Evolutionary conservation across 1,140 invertebrate genomes (phyloP).

Genomic region (Augochlora pura): DNA sequence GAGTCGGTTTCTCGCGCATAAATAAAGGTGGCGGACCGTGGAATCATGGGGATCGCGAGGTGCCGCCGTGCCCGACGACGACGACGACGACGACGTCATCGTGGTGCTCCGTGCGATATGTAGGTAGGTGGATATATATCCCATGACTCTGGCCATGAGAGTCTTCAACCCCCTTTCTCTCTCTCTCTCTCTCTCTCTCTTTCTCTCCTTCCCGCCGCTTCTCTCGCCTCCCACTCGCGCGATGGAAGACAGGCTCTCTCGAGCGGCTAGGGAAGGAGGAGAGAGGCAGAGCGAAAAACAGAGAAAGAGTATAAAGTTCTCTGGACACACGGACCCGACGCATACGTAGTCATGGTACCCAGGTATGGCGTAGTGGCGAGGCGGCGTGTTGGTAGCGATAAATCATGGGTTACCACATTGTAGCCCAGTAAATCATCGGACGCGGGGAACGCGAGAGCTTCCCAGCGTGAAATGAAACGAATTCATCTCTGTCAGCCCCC

Average conservation of each 20-base stretch:
- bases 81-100: constrained; percentile 33
- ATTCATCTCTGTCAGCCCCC: constrained; percentile 81
- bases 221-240: constrained; percentile 39
- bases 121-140: constrained; percentile 52
- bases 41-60: constrained; percentile 50
- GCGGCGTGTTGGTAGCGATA: constrained; percentile 80
- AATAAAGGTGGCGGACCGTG: constrained; percentile 58
- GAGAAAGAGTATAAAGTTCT: constrained; percentile 66
- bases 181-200: background rate
- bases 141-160: constrained; percentile 54
- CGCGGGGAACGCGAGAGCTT: constrained; percentile 81
- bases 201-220: constrained; percentile 25
- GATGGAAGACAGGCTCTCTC: constrained; percentile 42
- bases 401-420: constrained; percentile 86
- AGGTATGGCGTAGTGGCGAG: constrained; percentile 75
- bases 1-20: constrained; percentile 55
- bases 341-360: constrained; percentile 70
- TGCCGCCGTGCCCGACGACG: constrained; percentile 26
- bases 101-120: constrained; percentile 33
- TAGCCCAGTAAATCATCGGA: constrained; percentile 85
- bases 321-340: constrained; percentile 72
- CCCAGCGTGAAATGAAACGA: constrained; percentile 83
- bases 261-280: too few species aligned
- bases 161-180: constrained; percentile 60
- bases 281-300: constrained; percentile 34